Conservation (phyloP, 2,888 invertebrate genomes). For the Drosophila yooni region DNA sequence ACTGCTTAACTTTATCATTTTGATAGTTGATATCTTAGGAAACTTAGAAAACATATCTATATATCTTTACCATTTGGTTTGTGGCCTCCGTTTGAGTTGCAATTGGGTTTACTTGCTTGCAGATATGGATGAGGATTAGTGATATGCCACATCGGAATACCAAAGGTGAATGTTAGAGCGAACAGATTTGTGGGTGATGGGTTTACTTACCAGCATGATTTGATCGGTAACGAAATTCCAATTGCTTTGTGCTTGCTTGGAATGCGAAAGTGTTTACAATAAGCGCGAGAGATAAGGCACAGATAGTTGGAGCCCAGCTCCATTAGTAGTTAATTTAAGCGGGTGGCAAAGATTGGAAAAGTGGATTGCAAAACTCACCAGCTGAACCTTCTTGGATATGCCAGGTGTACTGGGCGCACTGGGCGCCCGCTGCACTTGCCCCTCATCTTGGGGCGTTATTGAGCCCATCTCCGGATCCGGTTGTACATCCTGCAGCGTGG, state of each 20-base stretch:
- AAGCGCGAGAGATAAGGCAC: slow-evolving; percentile 27
- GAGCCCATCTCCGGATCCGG: slow-evolving; percentile 88
- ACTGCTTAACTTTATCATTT: neutral
- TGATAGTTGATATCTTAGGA: neutral
- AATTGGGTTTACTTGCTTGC: slow-evolving; percentile 81
- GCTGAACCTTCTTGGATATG: slow-evolving; percentile 94
- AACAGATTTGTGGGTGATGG: neutral
- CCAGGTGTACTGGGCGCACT: slow-evolving; percentile 87
- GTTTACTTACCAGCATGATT: slow-evolving; percentile 68
- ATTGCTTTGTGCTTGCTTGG: slow-evolving; percentile 80
- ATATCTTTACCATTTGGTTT: slow-evolving; percentile 45
- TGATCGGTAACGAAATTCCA: slow-evolving; percentile 78
- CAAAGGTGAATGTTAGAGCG: slow-evolving; percentile 15
- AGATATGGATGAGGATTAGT: slow-evolving; percentile 61
- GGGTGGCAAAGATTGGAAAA: neutral
- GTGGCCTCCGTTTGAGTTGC: slow-evolving; percentile 47
- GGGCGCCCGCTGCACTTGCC: slow-evolving; percentile 83
- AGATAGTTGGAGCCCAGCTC: slow-evolving; percentile 11
- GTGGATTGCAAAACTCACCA: slow-evolving; percentile 87
- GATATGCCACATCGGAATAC: slow-evolving; percentile 22
- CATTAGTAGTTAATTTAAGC: slow-evolving; percentile 22
- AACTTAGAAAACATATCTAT: neutral
- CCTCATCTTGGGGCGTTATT: slow-evolving; percentile 73
- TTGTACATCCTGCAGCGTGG: slow-evolving; percentile 93
- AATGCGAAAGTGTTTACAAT: slow-evolving; percentile 30